A percentile compares a stretch with the other conserved stretches of the same genome.
phyloP scores from a whole-genome alignment of 2,888 invertebrate species.

The Deilephila porcellus region DNA sequence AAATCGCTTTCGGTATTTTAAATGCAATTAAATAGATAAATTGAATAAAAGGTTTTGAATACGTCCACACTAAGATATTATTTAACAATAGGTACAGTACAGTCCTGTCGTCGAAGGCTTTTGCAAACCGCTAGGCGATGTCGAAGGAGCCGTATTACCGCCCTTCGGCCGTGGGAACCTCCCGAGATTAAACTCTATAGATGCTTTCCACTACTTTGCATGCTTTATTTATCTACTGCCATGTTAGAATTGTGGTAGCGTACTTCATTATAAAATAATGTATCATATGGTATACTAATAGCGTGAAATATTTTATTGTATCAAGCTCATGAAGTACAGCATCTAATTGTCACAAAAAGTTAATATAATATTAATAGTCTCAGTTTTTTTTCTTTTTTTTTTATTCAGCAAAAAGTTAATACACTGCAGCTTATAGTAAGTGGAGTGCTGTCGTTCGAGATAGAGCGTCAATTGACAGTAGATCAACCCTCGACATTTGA shows the following conservation, averaged over 20 bases:
- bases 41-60: not conserved
- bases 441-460: too few species aligned
- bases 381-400: too few species aligned
- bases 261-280: constrained; percentile 22
- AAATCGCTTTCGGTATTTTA: too few species aligned
- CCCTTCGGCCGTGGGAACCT: constrained; percentile 40
- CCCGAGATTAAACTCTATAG: constrained; percentile 39
- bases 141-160: constrained; percentile 33
- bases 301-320: not conserved
- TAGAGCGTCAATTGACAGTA: too few species aligned
- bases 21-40: too few species aligned
- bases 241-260: constrained; percentile 20
- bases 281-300: constrained; percentile 6
- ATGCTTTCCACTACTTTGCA: constrained; percentile 37
- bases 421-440: too few species aligned
- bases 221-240: constrained; percentile 37
- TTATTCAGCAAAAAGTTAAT: too few species aligned
- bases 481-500: not conserved
- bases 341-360: too few species aligned
- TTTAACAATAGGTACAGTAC: not conserved
- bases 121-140: constrained; percentile 26
- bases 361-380: too few species aligned
- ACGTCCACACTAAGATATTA: not conserved
- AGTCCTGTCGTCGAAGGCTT: constrained; percentile 26
- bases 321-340: not conserved